phyloP scores from a whole-genome alignment of 2,113 vertebrate genomes.

The Chaetops frenatus region DNA sequence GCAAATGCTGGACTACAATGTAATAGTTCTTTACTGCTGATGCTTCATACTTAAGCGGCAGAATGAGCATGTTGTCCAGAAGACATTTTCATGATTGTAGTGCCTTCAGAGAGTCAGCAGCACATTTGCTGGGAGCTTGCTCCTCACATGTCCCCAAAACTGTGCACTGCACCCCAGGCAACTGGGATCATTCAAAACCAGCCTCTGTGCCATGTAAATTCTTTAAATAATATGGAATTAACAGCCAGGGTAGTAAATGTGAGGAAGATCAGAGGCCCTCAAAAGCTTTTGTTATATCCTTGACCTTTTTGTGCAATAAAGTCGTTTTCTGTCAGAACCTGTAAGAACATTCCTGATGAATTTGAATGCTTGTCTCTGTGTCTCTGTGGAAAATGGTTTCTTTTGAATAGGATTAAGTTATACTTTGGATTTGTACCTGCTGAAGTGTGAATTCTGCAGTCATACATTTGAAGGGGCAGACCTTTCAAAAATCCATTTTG shows the following conservation, averaged over 20 bases:
- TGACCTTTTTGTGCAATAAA: conserved; percentile 13
- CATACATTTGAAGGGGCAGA: background rate
- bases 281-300: background rate
- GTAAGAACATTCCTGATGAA: background rate
- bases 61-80: background rate
- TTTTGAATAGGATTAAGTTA: background rate
- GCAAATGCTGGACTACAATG: background rate
- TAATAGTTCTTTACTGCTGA: background rate
- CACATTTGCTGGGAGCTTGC: background rate
- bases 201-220: conserved; percentile 8
- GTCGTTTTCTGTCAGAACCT: background rate
- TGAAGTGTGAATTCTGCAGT: background rate
- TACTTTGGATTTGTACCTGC: background rate
- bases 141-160: background rate
- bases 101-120: background rate
- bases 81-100: background rate
- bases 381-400: background rate
- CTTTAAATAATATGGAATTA: conserved; percentile 50
- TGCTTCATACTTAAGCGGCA: background rate
- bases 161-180: background rate
- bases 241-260: conserved; percentile 35
- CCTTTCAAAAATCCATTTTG: background rate
- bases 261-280: conserved; percentile 2
- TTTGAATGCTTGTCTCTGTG: background rate
- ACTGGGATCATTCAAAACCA: background rate